These are phyloP conservation scores for Poeciliopsis prolifica DNA, from an alignment of 2,113 vertebrate species.

Conservation along the genomic window DNA sequence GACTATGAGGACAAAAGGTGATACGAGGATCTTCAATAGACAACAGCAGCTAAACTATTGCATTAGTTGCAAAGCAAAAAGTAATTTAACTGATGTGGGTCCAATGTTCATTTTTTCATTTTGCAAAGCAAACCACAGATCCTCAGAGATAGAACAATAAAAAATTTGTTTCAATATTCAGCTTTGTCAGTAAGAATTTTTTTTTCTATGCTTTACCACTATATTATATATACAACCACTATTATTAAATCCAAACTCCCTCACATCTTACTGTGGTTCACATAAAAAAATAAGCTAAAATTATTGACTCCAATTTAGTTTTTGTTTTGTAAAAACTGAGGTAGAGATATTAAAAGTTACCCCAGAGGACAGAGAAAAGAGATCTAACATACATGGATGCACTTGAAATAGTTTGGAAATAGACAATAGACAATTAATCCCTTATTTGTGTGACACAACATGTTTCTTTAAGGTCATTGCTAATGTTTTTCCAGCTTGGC, in stretches of 20 bases:
- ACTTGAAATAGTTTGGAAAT: neutral
- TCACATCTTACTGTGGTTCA: neutral
- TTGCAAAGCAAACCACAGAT: neutral
- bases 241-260: neutral
- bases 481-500: too few relatives aligned
- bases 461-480: too few relatives aligned
- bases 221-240: too few relatives aligned
- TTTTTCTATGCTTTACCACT: too few relatives aligned
- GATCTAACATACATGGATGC: neutral
- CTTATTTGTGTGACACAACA: too few relatives aligned
- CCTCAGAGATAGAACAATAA: neutral
- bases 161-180: neutral
- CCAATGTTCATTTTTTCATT: neutral
- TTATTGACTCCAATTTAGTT: too few relatives aligned
- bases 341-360: too few relatives aligned
- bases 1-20: conserved; percentile 17
- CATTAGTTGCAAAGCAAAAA: conserved; percentile 12
- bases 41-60: conserved; percentile 14
- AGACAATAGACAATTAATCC: too few relatives aligned
- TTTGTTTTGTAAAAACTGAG: too few relatives aligned
- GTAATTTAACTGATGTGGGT: neutral
- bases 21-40: conserved; percentile 10
- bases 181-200: neutral
- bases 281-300: neutral
- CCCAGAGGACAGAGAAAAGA: too few relatives aligned